phyloP scores from a whole-genome alignment of 2,797 vertebrate species.

The Silurus lanzhouensis region DNA sequence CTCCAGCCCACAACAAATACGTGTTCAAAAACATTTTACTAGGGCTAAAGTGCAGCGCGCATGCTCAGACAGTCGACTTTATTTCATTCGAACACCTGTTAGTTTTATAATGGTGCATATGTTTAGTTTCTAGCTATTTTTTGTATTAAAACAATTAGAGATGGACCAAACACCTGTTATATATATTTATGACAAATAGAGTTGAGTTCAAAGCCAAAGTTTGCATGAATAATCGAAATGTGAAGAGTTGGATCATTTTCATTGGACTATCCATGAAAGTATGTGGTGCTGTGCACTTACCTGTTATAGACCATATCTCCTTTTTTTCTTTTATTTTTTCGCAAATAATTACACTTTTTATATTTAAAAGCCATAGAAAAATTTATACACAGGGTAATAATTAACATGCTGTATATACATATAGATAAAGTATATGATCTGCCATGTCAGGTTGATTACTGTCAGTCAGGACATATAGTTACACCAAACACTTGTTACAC shows the following conservation, averaged over 20 bases:
- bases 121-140: neutral
- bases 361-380: neutral
- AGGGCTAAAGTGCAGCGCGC: neutral
- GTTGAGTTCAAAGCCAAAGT: neutral
- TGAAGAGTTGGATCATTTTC: neutral
- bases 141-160: neutral
- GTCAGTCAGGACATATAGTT: slow-evolving; percentile 9
- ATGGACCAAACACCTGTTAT: neutral
- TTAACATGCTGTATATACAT: neutral
- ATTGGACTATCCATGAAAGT: neutral
- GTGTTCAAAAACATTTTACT: neutral
- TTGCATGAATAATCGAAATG: neutral
- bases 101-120: neutral
- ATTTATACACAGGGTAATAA: neutral
- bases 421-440: neutral
- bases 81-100: neutral
- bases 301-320: neutral
- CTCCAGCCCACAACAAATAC: neutral
- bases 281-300: neutral
- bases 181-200: neutral
- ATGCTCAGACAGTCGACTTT: neutral
- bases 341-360: neutral
- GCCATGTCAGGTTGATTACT: slow-evolving; percentile 10
- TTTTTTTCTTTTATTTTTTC: neutral
- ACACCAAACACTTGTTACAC: neutral